Evolutionary conservation across 2,888 invertebrate species (phyloP).

Genomic region (Dastarcus helophoroides): DNA sequence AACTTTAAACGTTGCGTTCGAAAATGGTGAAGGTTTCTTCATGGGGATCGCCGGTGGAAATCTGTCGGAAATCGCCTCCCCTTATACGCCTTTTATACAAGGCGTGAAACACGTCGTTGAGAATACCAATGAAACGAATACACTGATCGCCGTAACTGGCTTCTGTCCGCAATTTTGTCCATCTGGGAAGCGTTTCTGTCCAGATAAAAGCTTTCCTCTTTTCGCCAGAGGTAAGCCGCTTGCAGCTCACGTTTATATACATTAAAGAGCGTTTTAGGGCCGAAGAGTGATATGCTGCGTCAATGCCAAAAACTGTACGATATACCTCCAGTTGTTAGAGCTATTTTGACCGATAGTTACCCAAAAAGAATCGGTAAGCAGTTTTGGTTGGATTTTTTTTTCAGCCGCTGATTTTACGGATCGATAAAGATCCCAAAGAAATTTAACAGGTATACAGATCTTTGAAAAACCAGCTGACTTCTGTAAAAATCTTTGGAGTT

Average conservation of each 20-base stretch:
- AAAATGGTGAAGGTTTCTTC: slow-evolving; percentile 18
- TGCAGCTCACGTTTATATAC: slow-evolving; percentile 3
- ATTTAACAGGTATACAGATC: too few relatives aligned
- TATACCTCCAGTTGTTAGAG: slow-evolving; percentile 22
- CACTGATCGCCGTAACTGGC: slow-evolving; percentile 25
- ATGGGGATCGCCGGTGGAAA: slow-evolving; percentile 26
- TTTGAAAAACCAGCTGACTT: too few relatives aligned
- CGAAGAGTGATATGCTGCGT: slow-evolving; percentile 15
- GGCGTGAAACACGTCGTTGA: slow-evolving; percentile 27
- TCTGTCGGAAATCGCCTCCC: slow-evolving; percentile 20
- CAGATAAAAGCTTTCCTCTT: slow-evolving; percentile 14
- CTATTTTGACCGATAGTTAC: slow-evolving; percentile 9
- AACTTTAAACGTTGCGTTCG: slow-evolving; percentile 16
- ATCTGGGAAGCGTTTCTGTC: neutral
- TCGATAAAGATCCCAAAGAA: too few relatives aligned
- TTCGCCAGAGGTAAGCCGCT: slow-evolving; percentile 19
- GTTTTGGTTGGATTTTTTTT: too few relatives aligned
- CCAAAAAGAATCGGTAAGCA: too few relatives aligned
- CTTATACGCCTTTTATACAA: slow-evolving; percentile 24
- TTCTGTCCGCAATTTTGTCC: slow-evolving; percentile 17
- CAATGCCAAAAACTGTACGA: slow-evolving; percentile 20
- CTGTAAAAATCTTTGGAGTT: too few relatives aligned
- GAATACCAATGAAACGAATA: slow-evolving; percentile 21
- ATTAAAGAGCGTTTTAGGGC: slow-evolving; percentile 16
- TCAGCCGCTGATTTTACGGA: too few relatives aligned